Conservation (phyloP, 2,113 vertebrate species). For the Melospiza melodia region DNA sequence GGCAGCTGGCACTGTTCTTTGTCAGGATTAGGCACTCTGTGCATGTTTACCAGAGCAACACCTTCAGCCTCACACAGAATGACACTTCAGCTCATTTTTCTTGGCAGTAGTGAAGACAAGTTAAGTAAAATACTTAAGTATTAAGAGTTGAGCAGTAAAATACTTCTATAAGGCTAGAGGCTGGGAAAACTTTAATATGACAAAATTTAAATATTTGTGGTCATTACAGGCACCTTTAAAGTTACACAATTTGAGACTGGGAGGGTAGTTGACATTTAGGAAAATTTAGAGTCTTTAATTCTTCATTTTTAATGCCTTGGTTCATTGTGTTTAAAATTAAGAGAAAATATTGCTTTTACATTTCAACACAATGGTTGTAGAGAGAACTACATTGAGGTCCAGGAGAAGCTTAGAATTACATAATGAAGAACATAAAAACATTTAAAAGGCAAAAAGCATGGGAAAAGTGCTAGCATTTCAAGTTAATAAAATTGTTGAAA, state of each 20-base stretch:
- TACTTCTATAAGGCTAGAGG: neutral
- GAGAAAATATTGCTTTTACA: neutral
- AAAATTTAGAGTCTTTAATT: neutral
- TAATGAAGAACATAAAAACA: neutral
- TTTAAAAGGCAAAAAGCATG: rapidly evolving
- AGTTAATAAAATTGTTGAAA: neutral
- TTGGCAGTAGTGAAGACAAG: neutral
- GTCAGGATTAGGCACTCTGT: neutral
- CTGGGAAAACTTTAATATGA: neutral
- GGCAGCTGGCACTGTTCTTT: neutral
- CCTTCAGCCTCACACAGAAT: neutral
- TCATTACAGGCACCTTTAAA: neutral
- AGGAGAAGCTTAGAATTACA: neutral
- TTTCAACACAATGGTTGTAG: neutral
- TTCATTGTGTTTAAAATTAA: neutral
- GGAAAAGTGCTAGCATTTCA: neutral
- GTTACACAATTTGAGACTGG: neutral
- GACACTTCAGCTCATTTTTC: neutral
- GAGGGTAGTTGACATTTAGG: neutral
- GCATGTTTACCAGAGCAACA: neutral
- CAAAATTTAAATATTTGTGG: neutral
- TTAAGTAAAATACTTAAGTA: no score
- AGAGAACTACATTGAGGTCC: neutral
- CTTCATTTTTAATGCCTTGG: neutral
- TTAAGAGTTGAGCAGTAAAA: neutral